A percentile compares a stretch with the other conserved stretches of the same genome.
phyloP scores from a whole-genome alignment of 2,113 vertebrate genomes.

The Macrotus californicus region DNA sequence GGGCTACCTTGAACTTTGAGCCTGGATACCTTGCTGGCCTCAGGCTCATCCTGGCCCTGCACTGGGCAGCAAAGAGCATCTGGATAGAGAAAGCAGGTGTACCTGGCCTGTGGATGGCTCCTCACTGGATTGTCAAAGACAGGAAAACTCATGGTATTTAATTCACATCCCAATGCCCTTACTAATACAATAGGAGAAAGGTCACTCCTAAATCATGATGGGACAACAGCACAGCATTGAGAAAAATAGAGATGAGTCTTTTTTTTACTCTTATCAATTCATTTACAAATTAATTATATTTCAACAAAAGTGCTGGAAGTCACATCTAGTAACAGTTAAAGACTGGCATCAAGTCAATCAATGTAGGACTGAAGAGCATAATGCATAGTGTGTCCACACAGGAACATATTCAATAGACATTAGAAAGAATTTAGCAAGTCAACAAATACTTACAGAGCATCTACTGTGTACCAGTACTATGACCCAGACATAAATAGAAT shows the following conservation, averaged over 20 bases:
- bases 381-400: neutral
- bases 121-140: no score
- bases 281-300: neutral
- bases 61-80: neutral
- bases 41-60: neutral
- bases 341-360: no score
- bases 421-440: neutral
- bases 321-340: neutral
- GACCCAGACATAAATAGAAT: neutral
- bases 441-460: neutral
- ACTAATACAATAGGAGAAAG: neutral
- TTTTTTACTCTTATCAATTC: neutral
- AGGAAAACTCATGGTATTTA: neutral
- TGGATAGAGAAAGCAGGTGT: neutral
- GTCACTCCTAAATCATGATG: neutral
- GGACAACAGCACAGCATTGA: neutral
- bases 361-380: no score
- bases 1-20: neutral
- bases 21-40: rapidly evolving
- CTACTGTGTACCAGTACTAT: neutral
- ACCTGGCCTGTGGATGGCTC: neutral
- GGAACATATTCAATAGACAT: neutral
- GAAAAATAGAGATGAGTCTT: neutral
- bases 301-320: neutral
- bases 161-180: neutral